phyloP scores from a whole-genome alignment of 2,888 invertebrate genomes.

The Hypselothyrea guttata region DNA sequence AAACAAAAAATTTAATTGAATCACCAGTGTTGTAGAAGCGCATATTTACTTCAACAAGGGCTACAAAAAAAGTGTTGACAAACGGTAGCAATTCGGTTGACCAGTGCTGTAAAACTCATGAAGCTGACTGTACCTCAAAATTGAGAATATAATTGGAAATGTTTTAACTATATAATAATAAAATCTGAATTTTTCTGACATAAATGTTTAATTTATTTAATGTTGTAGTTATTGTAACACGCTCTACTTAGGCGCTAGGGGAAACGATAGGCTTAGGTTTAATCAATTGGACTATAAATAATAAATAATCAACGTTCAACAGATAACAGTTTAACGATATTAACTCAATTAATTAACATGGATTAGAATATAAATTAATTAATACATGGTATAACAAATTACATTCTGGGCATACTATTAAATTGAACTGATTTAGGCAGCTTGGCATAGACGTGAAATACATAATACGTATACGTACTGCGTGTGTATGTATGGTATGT shows the following conservation, averaged over 20 bases:
- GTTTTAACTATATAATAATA: no score
- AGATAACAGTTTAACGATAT: conserved; percentile 14
- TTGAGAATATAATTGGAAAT: no score
- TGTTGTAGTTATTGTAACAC: conserved; percentile 70
- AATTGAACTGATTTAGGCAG: conserved; percentile 60
- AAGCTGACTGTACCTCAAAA: no score
- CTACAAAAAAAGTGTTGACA: no score
- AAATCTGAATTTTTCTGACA: no score
- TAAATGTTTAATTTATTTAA: conserved; percentile 50
- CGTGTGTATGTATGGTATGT: conserved; percentile 8
- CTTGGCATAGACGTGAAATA: conserved; percentile 66
- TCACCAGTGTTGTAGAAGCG: conserved; percentile 30
- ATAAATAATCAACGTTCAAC: conserved; percentile 11
- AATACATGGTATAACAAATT: conserved; percentile 22
- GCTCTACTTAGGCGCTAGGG: conserved; percentile 58
- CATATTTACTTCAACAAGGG: no score
- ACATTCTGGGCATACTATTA: conserved; percentile 21
- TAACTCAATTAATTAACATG: conserved; percentile 8
- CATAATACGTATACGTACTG: conserved; percentile 10
- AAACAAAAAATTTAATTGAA: conserved; percentile 23
- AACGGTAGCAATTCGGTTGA: no score
- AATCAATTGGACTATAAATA: conserved; percentile 12
- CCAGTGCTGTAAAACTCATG: no score
- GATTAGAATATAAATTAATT: neutral
- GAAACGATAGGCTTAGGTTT: conserved; percentile 29